Evolutionary conservation across 2,888 invertebrate species (phyloP).

Genomic region (Nemurella pictetii): DNA sequence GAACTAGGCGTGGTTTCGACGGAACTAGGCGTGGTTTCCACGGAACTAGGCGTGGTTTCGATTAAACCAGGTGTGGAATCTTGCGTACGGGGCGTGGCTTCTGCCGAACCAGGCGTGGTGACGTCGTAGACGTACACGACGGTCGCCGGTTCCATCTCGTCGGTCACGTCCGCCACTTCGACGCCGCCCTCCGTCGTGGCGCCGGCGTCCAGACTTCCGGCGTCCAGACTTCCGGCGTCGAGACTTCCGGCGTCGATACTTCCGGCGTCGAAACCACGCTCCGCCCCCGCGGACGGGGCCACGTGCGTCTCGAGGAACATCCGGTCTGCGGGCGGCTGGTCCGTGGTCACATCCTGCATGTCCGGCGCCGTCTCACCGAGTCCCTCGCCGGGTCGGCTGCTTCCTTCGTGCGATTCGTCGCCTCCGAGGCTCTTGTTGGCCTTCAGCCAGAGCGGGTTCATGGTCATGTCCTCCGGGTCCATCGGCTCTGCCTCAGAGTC

Average conservation of each 20-base stretch:
- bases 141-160: constrained; percentile 22
- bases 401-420: neutral
- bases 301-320: neutral
- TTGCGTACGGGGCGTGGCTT: neutral
- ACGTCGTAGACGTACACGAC: constrained; percentile 20
- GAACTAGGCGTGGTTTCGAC: neutral
- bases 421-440: neutral
- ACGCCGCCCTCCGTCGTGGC: constrained; percentile 11
- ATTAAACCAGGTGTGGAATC: neutral
- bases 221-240: neutral
- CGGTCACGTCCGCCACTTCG: neutral
- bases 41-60: neutral
- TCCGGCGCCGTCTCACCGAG: neutral
- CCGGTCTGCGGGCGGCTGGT: too few relatives aligned
- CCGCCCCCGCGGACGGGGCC: neutral
- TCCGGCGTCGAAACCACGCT: neutral
- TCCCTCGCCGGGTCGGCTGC: neutral
- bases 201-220: neutral
- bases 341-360: too few relatives aligned
- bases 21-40: neutral
- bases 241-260: neutral
- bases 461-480: neutral
- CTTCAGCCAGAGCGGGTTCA: neutral
- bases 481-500: neutral
- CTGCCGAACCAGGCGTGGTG: neutral